Base-by-base conservation (phyloP, 2,888 invertebrate genomes). In the Charanyca ferruginea region DNA sequence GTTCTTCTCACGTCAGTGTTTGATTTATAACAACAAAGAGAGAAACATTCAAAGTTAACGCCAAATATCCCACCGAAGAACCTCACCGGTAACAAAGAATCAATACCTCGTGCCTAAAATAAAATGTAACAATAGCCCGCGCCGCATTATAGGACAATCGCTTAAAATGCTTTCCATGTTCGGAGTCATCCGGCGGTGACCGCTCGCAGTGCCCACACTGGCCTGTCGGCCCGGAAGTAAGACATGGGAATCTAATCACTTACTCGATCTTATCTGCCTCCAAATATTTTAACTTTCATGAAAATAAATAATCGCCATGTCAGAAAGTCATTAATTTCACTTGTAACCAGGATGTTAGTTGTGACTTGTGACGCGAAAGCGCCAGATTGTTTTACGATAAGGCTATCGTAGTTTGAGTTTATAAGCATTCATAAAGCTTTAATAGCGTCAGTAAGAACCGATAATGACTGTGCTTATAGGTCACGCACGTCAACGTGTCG, bases 161-260 rank as follows among this genome's bases (percentile, higher is more conserved):
- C 92, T 95, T 95, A 95, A 95, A 95, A 95, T 95, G 94, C 95
- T 95, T 95, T 95, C 90, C 94, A 90, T 95, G 95, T 95, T 90
- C 85, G 84, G 85, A 82, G 86, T 88, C 93, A 91, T 94, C 94
- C 94, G 94, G 89, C 85, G 86, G 81, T 84, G 89, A 86, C 87
- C 85, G 85, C 49, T 49, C 23, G 68, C 55, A 38, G 64, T 73
- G 80, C 83, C 81, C 83, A 81, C 83, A 80, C 84, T 75, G 68
- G 68, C 75, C 45, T 25, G 58, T 73, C 82, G 76, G 83, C 69
- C 89, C 93, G 94, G 94, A 94, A 94, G 90, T 91, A 87, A 87
- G 87, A 89, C 90, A 89, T 88, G 89, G 87, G 83, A 89, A 88
- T 88, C 86, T 91, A 92, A 92, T 91, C 91, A 87, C 84, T 70